phyloP scores from a whole-genome alignment of 2,888 invertebrate genomes.

The Trissoscelio sp. region DNA sequence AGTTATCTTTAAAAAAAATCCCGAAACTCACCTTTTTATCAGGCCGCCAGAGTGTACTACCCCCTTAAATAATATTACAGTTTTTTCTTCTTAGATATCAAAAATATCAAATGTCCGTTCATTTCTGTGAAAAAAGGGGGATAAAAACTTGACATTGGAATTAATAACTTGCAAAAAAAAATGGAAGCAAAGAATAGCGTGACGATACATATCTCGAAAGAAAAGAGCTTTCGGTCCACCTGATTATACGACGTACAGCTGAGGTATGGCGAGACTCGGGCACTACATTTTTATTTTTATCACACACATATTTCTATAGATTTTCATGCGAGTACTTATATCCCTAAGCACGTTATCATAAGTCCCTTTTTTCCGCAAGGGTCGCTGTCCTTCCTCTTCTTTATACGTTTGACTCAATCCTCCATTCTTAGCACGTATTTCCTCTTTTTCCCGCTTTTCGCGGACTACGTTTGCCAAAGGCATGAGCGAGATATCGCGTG shows the following conservation, averaged over 20 bases:
- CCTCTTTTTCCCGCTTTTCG: slow-evolving; percentile 67
- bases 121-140: too few relatives aligned
- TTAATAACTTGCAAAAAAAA: too few relatives aligned
- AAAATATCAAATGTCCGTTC: too few relatives aligned
- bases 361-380: slow-evolving; percentile 66
- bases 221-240: slow-evolving; percentile 41
- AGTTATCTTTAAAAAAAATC: too few relatives aligned
- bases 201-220: slow-evolving; percentile 33
- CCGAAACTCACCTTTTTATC: too few relatives aligned
- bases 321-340: slow-evolving; percentile 69
- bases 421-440: slow-evolving; percentile 68
- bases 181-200: slow-evolving; percentile 12
- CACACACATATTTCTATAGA: slow-evolving; percentile 65
- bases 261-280: slow-evolving; percentile 29
- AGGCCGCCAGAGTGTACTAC: too few relatives aligned
- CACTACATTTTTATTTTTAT: slow-evolving; percentile 61
- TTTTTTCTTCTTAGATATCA: too few relatives aligned
- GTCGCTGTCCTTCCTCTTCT: slow-evolving; percentile 66
- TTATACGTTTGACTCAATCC: slow-evolving; percentile 67
- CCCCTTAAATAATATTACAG: too few relatives aligned
- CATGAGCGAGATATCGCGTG: slow-evolving; percentile 67
- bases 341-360: slow-evolving; percentile 71
- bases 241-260: slow-evolving; percentile 49
- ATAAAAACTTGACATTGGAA: too few relatives aligned
- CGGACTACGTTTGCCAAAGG: slow-evolving; percentile 64